A percentile compares a stretch with the other conserved stretches of the same genome.
These are phyloP conservation scores for Lasioglossum marginatum DNA, from an alignment of 2,888 invertebrate genomes.

Conservation along the genomic window DNA sequence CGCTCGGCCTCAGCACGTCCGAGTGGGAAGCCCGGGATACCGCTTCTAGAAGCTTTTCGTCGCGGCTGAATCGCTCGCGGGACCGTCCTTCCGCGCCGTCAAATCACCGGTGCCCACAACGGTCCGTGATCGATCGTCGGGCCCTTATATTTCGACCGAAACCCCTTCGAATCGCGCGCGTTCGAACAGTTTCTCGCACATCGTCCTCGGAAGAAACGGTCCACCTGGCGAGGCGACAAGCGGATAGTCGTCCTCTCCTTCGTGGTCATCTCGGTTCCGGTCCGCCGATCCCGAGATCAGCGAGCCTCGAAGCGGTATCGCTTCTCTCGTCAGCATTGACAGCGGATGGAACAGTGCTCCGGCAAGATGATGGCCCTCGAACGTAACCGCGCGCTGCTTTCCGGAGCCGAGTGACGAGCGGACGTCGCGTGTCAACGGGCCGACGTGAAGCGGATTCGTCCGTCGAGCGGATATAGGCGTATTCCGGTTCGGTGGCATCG, in stretches of 20 bases:
- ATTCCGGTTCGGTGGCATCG: neutral
- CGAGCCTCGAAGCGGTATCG: neutral
- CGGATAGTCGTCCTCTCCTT: neutral
- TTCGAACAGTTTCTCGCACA: neutral
- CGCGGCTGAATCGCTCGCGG: neutral
- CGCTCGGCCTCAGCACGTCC: conserved; percentile 78
- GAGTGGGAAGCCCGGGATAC: conserved; percentile 54
- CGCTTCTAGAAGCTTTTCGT: conserved; percentile 54
- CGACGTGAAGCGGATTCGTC: conserved; percentile 30
- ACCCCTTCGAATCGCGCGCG: neutral
- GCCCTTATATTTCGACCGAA: neutral
- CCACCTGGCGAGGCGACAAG: conserved; percentile 1
- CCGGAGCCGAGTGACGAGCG: conserved; percentile 31
- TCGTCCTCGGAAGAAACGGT: neutral
- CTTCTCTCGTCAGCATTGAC: conserved; percentile 22
- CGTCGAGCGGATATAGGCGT: neutral
- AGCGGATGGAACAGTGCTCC: neutral
- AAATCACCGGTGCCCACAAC: neutral
- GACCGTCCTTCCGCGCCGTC: neutral
- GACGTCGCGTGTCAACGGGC: conserved; percentile 48
- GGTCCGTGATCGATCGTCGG: neutral
- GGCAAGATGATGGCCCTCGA: conserved; percentile 5
- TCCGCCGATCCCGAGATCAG: neutral
- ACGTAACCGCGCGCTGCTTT: conserved; percentile 14
- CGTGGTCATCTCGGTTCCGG: conserved; percentile 5